Conservation (phyloP, 2,888 invertebrate genomes). For the Ophion ventricosus region DNA sequence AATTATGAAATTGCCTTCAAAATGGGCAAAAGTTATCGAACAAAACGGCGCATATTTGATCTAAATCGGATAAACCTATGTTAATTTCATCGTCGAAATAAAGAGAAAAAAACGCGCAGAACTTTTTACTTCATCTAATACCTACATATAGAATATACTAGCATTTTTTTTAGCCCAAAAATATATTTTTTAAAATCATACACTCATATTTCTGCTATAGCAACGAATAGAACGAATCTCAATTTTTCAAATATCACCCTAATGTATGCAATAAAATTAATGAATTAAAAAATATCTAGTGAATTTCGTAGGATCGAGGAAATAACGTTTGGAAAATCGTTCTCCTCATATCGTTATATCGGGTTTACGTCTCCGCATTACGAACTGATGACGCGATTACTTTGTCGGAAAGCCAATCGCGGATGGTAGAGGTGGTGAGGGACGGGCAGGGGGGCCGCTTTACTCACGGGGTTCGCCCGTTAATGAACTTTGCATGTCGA, state of each 20-base stretch:
- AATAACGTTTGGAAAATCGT: background rate
- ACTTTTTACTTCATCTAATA: too few species aligned
- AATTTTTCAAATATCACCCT: background rate
- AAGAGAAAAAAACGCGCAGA: too few species aligned
- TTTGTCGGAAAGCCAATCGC: slow-evolving; percentile 18
- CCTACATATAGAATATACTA: too few species aligned
- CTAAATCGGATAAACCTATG: too few species aligned
- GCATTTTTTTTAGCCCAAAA: too few species aligned
- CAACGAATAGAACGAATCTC: background rate
- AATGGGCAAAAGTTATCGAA: too few species aligned
- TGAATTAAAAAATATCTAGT: background rate
- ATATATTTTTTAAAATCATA: too few species aligned
- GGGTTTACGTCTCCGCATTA: background rate
- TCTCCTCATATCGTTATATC: background rate
- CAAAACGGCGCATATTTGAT: too few species aligned
- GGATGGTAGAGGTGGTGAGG: background rate
- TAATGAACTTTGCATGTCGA: slow-evolving; percentile 67
- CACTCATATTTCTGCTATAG: background rate
- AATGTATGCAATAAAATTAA: background rate
- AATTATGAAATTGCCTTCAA: too few species aligned
- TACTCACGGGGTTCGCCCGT: slow-evolving; percentile 37
- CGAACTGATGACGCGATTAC: slow-evolving; percentile 1
- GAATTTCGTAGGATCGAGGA: background rate
- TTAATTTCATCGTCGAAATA: too few species aligned
- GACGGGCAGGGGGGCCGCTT: slow-evolving; percentile 3